Base-by-base conservation (phyloP, 2,797 vertebrate species). In the Siniperca undulata region DNA sequence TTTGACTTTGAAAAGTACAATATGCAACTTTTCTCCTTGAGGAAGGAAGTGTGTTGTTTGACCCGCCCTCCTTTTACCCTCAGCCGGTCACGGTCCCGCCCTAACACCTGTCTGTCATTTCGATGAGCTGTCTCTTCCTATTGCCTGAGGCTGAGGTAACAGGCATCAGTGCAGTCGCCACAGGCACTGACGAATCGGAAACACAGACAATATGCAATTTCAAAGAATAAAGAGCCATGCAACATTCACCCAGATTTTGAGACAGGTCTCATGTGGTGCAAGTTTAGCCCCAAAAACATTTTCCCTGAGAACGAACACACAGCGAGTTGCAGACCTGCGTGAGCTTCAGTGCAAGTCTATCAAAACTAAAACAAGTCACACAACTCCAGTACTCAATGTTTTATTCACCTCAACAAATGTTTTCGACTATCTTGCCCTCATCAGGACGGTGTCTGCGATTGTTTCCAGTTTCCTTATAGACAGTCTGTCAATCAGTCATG, bases 111-210 rank as follows among this genome's bases (percentile, higher is more conserved):
- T 79, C 83, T 70, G 24, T 90, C 83, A 52, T 74, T 30, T 30
- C 2, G 30, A 73, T 20, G 36, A 75, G 79, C 59, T 40, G 77
- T 77, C 36, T 68, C 22, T 1, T 74, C 48, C 20, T 71, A 1
- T 70, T 55, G 76, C 87, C 81, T 7, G 48, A 71, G 80, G 83
- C 77, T 36, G 50, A 14, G 61, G 16, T 56, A 46, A 60, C 75
- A 38, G 42, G 70, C 70, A 44, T 60, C 80, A 70, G 12, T 69
- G 64, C 61, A 27, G 64, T 44, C 7, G 1, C 70, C 73, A n/a
- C 78, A 42, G 73, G 64, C 12, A 14, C 22, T 4, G 69, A 64
- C 9, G 9, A 81, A 22, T 20, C 9, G 3, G 30, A 64, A 69
- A 42, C 64, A 27, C 40, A n/a, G 10, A 67, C 38, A 24, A 36